phyloP scores from a whole-genome alignment of 2,888 invertebrate species.

The Acleris laterana region DNA sequence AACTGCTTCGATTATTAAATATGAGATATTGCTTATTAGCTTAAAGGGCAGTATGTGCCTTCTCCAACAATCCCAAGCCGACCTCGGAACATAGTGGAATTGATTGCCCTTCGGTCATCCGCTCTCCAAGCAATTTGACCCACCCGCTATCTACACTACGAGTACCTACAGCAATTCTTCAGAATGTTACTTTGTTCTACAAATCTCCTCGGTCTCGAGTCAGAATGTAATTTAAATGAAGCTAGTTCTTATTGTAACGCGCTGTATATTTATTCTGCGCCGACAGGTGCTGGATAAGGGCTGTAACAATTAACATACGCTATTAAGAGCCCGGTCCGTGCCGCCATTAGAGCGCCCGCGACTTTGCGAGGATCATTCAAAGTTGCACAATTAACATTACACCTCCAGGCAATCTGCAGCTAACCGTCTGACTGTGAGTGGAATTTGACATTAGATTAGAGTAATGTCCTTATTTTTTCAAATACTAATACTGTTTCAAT shows the following conservation, averaged over 20 bases:
- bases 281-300: slow-evolving; percentile 32
- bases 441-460: slow-evolving; percentile 4
- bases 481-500: no score
- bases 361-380: slow-evolving; percentile 38
- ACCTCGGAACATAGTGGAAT: no score
- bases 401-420: slow-evolving; percentile 17
- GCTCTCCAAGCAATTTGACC: no score
- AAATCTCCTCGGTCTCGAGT: not conserved
- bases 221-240: slow-evolving; percentile 22
- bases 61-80: no score
- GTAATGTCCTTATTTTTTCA: no score
- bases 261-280: slow-evolving; percentile 33
- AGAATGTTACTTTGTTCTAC: no score
- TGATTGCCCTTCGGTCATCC: no score
- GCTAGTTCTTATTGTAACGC: slow-evolving; percentile 16
- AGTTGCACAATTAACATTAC: slow-evolving; percentile 44
- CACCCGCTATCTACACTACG: no score
- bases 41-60: no score
- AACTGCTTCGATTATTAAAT: no score
- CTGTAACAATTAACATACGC: slow-evolving; percentile 37
- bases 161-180: no score
- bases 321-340: slow-evolving; percentile 34
- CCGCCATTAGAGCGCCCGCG: slow-evolving; percentile 30
- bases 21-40: no score
- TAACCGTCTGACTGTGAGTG: not conserved